A percentile compares a stretch with the other conserved stretches of the same genome.
Evolutionary conservation across 2,113 vertebrate genomes (phyloP).

Genomic region (Pogona vitticeps): DNA sequence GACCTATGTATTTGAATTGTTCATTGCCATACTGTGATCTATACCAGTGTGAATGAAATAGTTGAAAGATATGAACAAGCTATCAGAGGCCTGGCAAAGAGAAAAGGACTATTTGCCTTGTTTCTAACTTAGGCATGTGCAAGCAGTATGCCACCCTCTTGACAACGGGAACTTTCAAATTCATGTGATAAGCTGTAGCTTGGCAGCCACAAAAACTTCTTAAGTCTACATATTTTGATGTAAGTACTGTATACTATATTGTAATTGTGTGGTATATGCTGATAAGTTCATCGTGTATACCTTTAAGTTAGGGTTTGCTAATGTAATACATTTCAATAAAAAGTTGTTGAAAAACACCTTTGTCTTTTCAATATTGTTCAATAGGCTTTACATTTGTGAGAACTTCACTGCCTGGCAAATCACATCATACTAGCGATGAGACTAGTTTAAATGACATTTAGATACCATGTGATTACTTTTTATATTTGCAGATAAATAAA

Average conservation of each 20-base stretch:
- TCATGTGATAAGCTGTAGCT: constrained; percentile 55
- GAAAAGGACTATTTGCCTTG: background rate
- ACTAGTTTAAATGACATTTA: background rate
- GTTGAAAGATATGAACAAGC: constrained; percentile 27
- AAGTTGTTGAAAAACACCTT: constrained; percentile 66
- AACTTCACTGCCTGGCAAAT: rapidly evolving
- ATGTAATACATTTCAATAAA: constrained; percentile 83
- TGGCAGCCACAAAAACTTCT: constrained; percentile 65
- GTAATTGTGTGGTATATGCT: constrained; percentile 71
- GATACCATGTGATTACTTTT: background rate
- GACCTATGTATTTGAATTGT: constrained; percentile 49
- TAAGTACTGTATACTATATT: constrained; percentile 75
- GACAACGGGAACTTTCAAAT: constrained; percentile 38
- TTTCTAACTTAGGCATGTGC: constrained; percentile 27
- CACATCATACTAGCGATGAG: background rate
- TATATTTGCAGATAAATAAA: background rate
- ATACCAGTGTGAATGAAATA: constrained; percentile 38
- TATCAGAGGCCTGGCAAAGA: constrained; percentile 24
- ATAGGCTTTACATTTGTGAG: background rate
- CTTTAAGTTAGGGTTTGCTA: constrained; percentile 74
- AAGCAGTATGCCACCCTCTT: constrained; percentile 30
- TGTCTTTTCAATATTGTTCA: constrained; percentile 32
- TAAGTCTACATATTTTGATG: constrained; percentile 67
- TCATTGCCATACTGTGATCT: constrained; percentile 39
- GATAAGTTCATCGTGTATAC: constrained; percentile 70